Evolutionary conservation across 2,888 invertebrate species (phyloP), one percentile per base, ranked within the genome.

Genomic region (Aplocera efformata): DNA sequence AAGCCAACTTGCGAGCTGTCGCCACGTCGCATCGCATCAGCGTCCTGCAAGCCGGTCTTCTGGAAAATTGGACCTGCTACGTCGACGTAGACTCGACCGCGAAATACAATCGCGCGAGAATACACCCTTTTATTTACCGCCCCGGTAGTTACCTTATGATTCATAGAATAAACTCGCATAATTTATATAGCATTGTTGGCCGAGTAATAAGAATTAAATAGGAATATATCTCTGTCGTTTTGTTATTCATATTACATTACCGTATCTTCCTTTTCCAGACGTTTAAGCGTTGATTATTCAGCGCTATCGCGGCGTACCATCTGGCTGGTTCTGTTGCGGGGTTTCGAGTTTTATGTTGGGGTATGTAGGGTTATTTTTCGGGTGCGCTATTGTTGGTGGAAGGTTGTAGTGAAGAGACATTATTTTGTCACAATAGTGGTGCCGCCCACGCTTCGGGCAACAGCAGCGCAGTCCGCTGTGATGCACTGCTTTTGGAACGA

Each of bases 241-340:
- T 84, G 81, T 82, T 88, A 88, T 88, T 86, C 86, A 86, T 86
- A 85, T 84, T 78, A 79, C 81, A 81, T 86, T 86, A 82, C 81
- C 77, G 82, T 85, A 86, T 88, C 85, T 85, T 86, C 83, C 85
- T 81, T 84, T 85, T 84, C 83, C 80, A 84, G 85, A 83, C 84
- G 82, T 85, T 86, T 82, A 85, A 85, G 83, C 83, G 86, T 86
- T 88, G 88, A 86, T 88, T 88, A 88, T 88, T 85, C 85, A 82
- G 79, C 78, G 78, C 73, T 85, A 86, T 86, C 85, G 67, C 63
- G 56, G 62, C 63, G 70, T 71, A 76, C 79, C 88, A 86, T 88
- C 88, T 88, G 85, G 65, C 49, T 42, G 44, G 34, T 50, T 34
- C 51, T 49, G 52, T 46, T 42, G 33, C 44, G 22, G 53, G 53